Evolutionary conservation across 2,888 invertebrate genomes (phyloP).

Genomic region (Eilema sororculum): DNA sequence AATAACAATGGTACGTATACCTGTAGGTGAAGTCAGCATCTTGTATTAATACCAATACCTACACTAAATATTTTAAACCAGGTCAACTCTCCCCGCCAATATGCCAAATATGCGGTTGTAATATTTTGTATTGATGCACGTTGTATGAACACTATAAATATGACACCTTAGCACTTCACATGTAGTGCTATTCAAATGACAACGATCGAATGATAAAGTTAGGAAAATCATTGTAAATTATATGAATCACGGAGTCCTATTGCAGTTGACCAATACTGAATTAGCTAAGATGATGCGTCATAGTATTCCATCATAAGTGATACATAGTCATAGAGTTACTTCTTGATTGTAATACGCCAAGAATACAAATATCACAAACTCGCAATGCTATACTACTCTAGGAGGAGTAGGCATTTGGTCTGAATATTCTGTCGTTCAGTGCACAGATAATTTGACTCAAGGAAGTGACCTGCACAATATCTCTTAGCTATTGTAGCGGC

Average conservation of each 20-base stretch:
- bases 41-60: constrained; percentile 27
- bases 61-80: constrained; percentile 41
- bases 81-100: constrained; percentile 41
- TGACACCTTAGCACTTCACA: constrained; percentile 26
- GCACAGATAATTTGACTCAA: too few species aligned
- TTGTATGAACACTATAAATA: constrained; percentile 32
- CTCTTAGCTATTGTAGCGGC: neutral
- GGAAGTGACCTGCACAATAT: too few species aligned
- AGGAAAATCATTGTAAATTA: constrained; percentile 52
- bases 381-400: neutral
- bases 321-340: constrained; percentile 53
- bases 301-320: constrained; percentile 59
- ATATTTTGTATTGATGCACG: constrained; percentile 34
- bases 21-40: constrained; percentile 37
- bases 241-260: constrained; percentile 75
- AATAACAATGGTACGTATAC: constrained; percentile 33
- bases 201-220: constrained; percentile 57
- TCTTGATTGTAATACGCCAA: constrained; percentile 2
- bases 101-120: constrained; percentile 31
- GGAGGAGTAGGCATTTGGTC: neutral
- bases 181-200: constrained; percentile 31
- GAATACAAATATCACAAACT: neutral
- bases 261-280: constrained; percentile 74
- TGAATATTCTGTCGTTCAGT: neutral
- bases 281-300: constrained; percentile 74